A percentile compares a stretch with the other conserved stretches of the same genome.
Evolutionary conservation across 2,888 invertebrate species (phyloP).

Genomic region (Xestia sexstrigata): DNA sequence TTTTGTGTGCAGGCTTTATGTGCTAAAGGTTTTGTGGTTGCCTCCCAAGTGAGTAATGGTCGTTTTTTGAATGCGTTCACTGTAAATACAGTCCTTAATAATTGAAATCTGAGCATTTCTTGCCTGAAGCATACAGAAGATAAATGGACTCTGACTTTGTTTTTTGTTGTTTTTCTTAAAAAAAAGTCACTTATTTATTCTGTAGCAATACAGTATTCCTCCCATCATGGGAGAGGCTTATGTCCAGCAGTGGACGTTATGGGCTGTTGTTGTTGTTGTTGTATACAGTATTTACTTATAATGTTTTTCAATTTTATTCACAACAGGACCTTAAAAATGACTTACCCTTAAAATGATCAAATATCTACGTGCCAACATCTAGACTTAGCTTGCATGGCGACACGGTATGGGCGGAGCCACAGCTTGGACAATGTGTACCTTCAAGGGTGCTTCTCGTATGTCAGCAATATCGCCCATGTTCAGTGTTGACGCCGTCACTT

Average conservation of each 20-base stretch:
- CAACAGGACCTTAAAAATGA: background rate
- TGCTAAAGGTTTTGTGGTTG: constrained; percentile 33
- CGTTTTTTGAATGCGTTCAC: constrained; percentile 29
- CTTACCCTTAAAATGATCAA: background rate
- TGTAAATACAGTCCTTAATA: constrained; percentile 32
- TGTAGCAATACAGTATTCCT: background rate
- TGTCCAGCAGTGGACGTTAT: no score
- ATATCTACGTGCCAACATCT: background rate
- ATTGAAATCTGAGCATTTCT: constrained; percentile 26
- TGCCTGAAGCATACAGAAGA: constrained; percentile 17
- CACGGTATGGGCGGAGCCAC: constrained; percentile 46
- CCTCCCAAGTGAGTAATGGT: constrained; percentile 38
- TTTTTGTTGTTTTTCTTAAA: background rate
- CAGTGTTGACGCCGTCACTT: constrained; percentile 17
- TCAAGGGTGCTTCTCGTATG: constrained; percentile 33
- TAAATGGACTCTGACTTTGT: constrained; percentile 8
- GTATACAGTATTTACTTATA: background rate
- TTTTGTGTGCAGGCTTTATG: constrained; percentile 37
- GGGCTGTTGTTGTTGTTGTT: no score
- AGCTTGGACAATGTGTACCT: constrained; percentile 27
- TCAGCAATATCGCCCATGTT: constrained; percentile 38
- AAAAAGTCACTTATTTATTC: background rate
- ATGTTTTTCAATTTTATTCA: background rate
- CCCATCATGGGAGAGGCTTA: no score
- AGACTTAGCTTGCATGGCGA: constrained; percentile 12